A percentile compares a stretch with the other conserved stretches of the same genome.
phyloP scores from a whole-genome alignment of 2,888 invertebrate species.

The Venustoraphidia nigricollis region DNA sequence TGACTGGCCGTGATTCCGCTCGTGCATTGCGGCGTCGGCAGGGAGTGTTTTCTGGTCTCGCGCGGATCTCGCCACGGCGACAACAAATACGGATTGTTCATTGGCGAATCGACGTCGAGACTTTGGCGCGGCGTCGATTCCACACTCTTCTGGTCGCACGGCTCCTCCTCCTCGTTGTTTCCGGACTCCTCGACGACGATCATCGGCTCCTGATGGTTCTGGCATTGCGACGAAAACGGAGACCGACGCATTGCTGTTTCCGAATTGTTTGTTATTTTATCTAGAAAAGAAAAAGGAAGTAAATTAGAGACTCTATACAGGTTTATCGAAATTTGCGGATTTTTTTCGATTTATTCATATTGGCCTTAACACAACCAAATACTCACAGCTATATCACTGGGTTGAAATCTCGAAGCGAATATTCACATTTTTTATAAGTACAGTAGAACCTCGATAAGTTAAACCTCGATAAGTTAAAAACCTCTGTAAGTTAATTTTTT shows the following conservation, averaged over 20 bases:
- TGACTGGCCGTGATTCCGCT: constrained; percentile 78
- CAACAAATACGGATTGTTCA: constrained; percentile 57
- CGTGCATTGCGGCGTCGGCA: constrained; percentile 72
- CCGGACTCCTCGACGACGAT: constrained; percentile 72
- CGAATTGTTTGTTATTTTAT: not conserved
- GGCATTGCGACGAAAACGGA: constrained; percentile 41
- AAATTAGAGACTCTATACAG: too few relatives aligned
- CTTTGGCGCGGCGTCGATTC: constrained; percentile 35
- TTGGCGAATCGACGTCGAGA: constrained; percentile 59
- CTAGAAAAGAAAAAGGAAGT: too few relatives aligned
- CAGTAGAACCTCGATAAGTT: too few relatives aligned
- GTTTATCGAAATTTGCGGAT: too few relatives aligned
- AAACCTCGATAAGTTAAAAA: too few relatives aligned
- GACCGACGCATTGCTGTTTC: constrained; percentile 39
- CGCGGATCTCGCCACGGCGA: constrained; percentile 66
- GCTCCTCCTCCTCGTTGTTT: constrained; percentile 51
- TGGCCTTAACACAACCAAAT: too few relatives aligned
- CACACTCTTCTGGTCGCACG: not conserved
- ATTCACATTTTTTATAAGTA: too few relatives aligned
- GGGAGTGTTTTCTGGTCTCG: constrained; percentile 63
- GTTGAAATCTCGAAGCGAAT: too few relatives aligned
- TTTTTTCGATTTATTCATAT: too few relatives aligned
- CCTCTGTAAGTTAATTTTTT: too few relatives aligned
- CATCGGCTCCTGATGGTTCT: constrained; percentile 47
- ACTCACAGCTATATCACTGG: too few relatives aligned